Conservation (phyloP, 2,113 vertebrate species). For the Lycaon pictus region DNA sequence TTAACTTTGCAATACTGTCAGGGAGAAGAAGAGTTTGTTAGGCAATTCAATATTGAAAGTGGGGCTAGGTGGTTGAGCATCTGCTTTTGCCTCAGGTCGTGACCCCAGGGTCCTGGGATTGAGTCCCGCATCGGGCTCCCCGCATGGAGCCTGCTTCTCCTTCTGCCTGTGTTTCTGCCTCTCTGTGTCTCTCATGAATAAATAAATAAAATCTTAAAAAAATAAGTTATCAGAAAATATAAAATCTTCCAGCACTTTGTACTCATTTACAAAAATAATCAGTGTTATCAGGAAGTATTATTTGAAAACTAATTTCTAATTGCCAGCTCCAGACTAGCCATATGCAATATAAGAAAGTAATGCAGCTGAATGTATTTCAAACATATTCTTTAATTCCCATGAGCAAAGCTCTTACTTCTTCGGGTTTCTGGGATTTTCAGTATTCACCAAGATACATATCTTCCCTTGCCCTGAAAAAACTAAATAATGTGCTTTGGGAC, state of each 20-base stretch:
- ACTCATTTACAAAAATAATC: neutral
- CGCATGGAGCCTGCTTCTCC: too few relatives aligned
- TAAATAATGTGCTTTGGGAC: neutral
- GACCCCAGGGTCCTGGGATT: too few relatives aligned
- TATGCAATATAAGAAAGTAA: neutral
- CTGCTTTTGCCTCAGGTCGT: too few relatives aligned
- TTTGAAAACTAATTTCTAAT: neutral
- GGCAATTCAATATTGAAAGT: conserved; percentile 15
- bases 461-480: neutral
- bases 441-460: neutral
- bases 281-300: neutral
- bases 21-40: neutral
- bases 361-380: neutral
- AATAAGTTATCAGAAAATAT: neutral
- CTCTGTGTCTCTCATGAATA: too few relatives aligned
- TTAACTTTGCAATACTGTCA: conserved; percentile 2
- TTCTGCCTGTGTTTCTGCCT: too few relatives aligned
- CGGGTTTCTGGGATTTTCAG: conserved; percentile 9
- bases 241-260: neutral
- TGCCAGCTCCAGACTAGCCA: neutral
- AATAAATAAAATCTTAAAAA: too few relatives aligned
- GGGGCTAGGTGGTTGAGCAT: too few relatives aligned
- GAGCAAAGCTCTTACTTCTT: conserved; percentile 13
- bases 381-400: neutral
- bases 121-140: too few relatives aligned